phyloP scores from a whole-genome alignment of 2,113 vertebrate genomes.

The Anser brachyrhynchus region DNA sequence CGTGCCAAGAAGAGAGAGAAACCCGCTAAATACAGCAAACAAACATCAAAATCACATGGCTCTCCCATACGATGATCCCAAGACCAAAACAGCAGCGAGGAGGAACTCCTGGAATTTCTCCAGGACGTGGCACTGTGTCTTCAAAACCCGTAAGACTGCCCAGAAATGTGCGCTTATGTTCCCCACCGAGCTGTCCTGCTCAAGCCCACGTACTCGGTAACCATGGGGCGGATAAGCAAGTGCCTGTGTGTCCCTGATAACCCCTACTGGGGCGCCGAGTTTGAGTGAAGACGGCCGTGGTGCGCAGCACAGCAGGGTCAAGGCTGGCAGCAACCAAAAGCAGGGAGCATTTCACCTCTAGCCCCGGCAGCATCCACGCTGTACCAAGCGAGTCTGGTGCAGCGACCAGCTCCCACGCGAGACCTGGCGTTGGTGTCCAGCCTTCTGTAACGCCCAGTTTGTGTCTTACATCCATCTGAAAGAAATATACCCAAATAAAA shows the following conservation, averaged over 20 bases:
- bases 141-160: not conserved
- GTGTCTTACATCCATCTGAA: not conserved
- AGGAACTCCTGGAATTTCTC: not conserved
- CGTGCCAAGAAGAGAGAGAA: no score
- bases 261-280: not conserved
- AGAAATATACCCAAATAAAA: not conserved
- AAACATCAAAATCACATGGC: no score
- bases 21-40: no score
- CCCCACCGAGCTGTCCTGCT: not conserved
- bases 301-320: no score
- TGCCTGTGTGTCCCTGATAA: not conserved
- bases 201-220: not conserved
- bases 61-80: no score
- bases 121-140: no score
- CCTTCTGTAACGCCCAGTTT: not conserved
- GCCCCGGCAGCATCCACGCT: no score
- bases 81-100: not conserved
- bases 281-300: not conserved
- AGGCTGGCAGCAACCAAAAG: no score
- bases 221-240: not conserved
- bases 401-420: no score
- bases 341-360: no score
- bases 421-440: not conserved
- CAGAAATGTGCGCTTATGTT: not conserved
- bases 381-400: not conserved